Conservation (phyloP, 2,797 vertebrate species). For the Chromis chromis region DNA sequence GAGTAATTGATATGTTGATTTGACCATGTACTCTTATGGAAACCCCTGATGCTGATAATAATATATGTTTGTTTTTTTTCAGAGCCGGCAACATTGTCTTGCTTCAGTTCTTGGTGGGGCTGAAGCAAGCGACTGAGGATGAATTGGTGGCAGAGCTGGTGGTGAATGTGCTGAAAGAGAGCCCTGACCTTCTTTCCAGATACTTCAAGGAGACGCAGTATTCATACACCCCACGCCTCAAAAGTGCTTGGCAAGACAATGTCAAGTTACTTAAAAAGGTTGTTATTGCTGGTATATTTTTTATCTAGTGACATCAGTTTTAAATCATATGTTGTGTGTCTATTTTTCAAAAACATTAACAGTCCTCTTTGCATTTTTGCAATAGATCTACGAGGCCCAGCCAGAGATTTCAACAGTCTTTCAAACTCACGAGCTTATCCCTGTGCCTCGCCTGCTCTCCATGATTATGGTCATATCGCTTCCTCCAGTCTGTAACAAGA, state of each 20-base stretch:
- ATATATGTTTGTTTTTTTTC: slow-evolving; percentile 17
- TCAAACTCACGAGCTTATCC: slow-evolving; percentile 86
- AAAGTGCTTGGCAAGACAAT: slow-evolving; percentile 91
- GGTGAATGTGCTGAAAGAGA: slow-evolving; percentile 88
- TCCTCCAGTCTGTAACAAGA: slow-evolving; percentile 92
- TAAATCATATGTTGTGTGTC: neutral
- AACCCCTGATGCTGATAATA: neutral
- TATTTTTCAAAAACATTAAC: neutral
- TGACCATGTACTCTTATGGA: neutral
- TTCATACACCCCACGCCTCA: slow-evolving; percentile 90
- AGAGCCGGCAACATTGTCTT: slow-evolving; percentile 92
- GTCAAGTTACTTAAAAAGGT: slow-evolving; percentile 93
- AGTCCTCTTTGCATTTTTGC: neutral
- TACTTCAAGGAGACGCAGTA: slow-evolving; percentile 93
- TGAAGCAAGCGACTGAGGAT: slow-evolving; percentile 91
- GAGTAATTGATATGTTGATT: slow-evolving; percentile 5
- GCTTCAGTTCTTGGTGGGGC: slow-evolving; percentile 91
- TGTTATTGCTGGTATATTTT: neutral
- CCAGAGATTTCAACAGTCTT: slow-evolving; percentile 90
- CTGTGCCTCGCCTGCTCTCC: slow-evolving; percentile 88
- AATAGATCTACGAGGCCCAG: slow-evolving; percentile 93
- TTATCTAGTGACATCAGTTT: neutral
- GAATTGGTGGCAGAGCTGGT: slow-evolving; percentile 90
- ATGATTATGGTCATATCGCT: slow-evolving; percentile 93
- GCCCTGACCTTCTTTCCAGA: slow-evolving; percentile 91